Base-by-base conservation (phyloP, 2,888 invertebrate genomes). In the Mythimna impura region DNA sequence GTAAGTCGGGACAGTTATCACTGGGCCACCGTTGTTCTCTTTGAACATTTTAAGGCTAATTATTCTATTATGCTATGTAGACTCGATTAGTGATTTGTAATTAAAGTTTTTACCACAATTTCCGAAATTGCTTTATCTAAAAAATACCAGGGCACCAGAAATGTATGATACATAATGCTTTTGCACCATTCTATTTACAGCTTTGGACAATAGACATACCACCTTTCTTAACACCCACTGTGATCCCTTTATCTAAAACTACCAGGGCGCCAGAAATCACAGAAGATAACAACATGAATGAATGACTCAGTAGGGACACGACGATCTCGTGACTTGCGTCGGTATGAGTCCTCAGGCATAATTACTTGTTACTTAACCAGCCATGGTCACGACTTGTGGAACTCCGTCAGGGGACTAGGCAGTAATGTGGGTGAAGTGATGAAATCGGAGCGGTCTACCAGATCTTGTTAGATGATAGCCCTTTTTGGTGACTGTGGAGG, bases 331-430 rank as follows among this genome's bases (percentile, higher is more conserved):
- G 80, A 68, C 71, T 71, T 30, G 57, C 14, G 47, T 47, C 47
- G 17, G 71, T 79, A 64, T 60, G n/a, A 76, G 55, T 40, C n/a
- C 43, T 50, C 55, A 79, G 36, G 74, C 72, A 73, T 83, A 83
- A 86, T 84, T 81, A 79, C 66, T 62, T n/a, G 75, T 79, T 75
- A 77, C 81, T 78, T 81, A 84, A 84, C 57, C 14, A 47, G 5
- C 52, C 63, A 65, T 30, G 77, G 81, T 86, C 86, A 86, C 84
- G 84, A 84, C 58, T 71, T 63, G 72, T 68, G 70, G 73, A 76
- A 77, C 68, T 36, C 62, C 63, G 82, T 64, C 77, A 47, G 71
- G 52, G 52, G 57, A 2, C 17, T n/a, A 40, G 2, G 30, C 30
- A 43, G 63, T 52, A 76, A 40, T 66, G 57, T 73, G 66, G 43